phyloP scores from a whole-genome alignment of 2,113 vertebrate species.

The Rhynchomys soricoides region DNA sequence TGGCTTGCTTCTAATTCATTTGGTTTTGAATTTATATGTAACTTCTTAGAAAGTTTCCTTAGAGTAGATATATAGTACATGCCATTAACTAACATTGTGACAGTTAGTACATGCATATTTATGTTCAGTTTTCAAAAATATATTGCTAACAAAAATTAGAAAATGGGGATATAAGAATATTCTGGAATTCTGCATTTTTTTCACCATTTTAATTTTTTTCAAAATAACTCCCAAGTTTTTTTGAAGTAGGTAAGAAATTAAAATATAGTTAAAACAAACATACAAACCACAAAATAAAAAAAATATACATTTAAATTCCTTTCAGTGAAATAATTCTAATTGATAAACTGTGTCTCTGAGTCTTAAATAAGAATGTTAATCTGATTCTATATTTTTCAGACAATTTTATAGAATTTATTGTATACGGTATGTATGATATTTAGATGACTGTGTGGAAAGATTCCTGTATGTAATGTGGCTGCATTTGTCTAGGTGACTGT shows the following conservation, averaged over 20 bases:
- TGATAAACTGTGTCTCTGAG: too few relatives aligned
- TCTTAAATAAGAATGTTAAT: not conserved
- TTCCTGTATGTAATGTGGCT: not conserved
- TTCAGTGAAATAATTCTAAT: not conserved
- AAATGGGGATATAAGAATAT: not conserved
- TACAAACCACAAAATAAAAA: not conserved
- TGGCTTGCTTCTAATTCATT: not conserved
- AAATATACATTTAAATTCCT: not conserved
- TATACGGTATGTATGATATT: too few relatives aligned
- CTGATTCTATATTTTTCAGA: not conserved
- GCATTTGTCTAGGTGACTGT: not conserved
- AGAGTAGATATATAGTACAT: not conserved
- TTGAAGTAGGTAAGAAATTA: too few relatives aligned
- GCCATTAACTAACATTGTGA: not conserved
- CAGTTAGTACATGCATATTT: not conserved
- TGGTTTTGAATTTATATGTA: slow-evolving; percentile 15
- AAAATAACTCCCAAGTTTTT: not conserved
- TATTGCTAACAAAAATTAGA: not conserved
- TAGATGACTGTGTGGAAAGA: not conserved
- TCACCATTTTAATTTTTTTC: not conserved
- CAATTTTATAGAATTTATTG: not conserved
- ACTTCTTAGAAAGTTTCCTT: not conserved
- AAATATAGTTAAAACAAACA: not conserved
- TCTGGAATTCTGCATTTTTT: not conserved
- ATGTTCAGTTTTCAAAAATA: not conserved